Conservation (phyloP, 2,113 vertebrate species). For the Siniperca knerii region DNA sequence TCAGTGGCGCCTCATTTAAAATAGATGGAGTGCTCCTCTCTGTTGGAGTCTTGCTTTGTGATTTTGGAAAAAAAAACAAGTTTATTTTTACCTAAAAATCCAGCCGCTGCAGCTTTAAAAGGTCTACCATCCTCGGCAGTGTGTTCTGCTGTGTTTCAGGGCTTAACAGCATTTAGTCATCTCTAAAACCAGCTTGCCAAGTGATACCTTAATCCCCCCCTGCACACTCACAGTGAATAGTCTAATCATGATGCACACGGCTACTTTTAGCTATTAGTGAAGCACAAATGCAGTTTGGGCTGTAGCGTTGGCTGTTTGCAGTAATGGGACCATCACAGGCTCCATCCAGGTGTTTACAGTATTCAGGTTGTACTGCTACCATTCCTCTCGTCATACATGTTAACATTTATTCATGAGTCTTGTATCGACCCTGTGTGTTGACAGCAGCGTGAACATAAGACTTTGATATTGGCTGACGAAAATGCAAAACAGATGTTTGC, state of each 20-base stretch:
- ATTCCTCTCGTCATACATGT: not conserved
- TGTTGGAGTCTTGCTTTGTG: not conserved
- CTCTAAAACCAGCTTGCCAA: constrained; percentile 64
- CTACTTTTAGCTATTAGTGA: constrained; percentile 52
- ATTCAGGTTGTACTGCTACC: not conserved
- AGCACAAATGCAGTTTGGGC: constrained; percentile 16
- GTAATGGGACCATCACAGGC: not conserved
- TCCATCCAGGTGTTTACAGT: constrained; percentile 15
- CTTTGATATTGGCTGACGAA: constrained; percentile 17
- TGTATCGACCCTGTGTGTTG: not conserved
- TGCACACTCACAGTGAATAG: constrained; percentile 34
- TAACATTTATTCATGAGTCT: not conserved
- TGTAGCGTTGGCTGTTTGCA: not conserved
- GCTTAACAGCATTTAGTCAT: constrained; percentile 71
- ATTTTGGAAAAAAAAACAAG: not conserved
- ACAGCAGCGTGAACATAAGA: not conserved
- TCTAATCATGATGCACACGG: constrained; percentile 56
- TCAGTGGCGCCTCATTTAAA: constrained; percentile 14
- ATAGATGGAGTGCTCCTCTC: not conserved
- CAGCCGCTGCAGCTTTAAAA: constrained; percentile 7
- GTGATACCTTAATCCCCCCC: constrained; percentile 74
- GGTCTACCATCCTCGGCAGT: constrained; percentile 7
- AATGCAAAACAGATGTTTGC: constrained; percentile 52
- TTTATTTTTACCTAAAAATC: constrained; percentile 22
- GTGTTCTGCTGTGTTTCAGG: constrained; percentile 49